These are phyloP conservation scores for Tanaodytes sp. DNA, from an alignment of 2,888 invertebrate genomes.

Conservation along the genomic window DNA sequence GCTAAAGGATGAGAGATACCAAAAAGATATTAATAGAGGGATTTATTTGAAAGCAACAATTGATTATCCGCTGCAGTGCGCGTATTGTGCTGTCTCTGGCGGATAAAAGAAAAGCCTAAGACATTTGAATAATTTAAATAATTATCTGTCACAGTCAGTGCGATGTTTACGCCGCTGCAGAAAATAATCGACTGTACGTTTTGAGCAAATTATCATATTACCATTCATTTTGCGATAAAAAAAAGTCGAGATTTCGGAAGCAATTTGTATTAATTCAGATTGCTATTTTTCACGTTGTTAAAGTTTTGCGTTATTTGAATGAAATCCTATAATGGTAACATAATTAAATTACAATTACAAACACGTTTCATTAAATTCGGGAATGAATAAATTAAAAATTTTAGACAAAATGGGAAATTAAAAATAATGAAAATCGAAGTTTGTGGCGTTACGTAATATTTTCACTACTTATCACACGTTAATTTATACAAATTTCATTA, in stretches of 20 bases:
- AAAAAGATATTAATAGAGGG: constrained; percentile 40
- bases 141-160: constrained; percentile 39
- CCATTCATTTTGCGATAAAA: background rate
- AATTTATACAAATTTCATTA: background rate
- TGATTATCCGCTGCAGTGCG: constrained; percentile 39
- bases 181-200: constrained; percentile 24
- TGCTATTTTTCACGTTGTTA: too few relatives aligned
- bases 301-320: too few relatives aligned
- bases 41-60: constrained; percentile 48
- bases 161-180: constrained; percentile 15
- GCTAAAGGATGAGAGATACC: background rate
- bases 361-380: too few relatives aligned
- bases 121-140: constrained; percentile 49
- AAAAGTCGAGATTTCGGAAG: too few relatives aligned
- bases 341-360: too few relatives aligned
- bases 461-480: too few relatives aligned
- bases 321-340: too few relatives aligned
- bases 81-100: constrained; percentile 45
- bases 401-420: too few relatives aligned
- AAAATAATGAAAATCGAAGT: too few relatives aligned
- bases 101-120: constrained; percentile 48
- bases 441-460: too few relatives aligned
- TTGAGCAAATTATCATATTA: constrained; percentile 34
- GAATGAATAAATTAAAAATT: too few relatives aligned
- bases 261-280: too few relatives aligned